Conservation (phyloP, 2,888 invertebrate genomes). For the Serrognathus titanus region DNA sequence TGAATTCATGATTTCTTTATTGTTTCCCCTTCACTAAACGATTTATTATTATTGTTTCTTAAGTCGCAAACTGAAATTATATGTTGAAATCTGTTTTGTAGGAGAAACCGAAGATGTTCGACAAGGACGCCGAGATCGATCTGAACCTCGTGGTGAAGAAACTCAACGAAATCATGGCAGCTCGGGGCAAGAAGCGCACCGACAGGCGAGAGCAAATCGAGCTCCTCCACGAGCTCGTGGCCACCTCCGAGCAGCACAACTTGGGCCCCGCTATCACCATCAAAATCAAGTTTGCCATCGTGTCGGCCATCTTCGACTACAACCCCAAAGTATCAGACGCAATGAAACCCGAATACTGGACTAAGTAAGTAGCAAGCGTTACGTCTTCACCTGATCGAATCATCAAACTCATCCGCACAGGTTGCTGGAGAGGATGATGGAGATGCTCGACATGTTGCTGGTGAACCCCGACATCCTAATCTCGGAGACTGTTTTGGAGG, state of each 20-base stretch:
- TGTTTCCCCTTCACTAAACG: no score
- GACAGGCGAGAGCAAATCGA: constrained; percentile 96
- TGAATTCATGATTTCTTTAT: no score
- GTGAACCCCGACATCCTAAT: constrained; percentile 71
- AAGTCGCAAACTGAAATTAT: no score
- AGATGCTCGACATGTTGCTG: constrained; percentile 75
- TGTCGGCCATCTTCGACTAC: constrained; percentile 95
- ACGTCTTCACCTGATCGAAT: no score
- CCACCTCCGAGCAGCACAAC: constrained; percentile 80
- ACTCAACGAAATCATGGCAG: constrained; percentile 87
- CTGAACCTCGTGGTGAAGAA: constrained; percentile 89
- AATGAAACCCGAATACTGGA: constrained; percentile 97
- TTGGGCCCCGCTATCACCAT: constrained; percentile 86
- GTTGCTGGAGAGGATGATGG: constrained; percentile 77
- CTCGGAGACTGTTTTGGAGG: constrained; percentile 84
- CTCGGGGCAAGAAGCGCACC: constrained; percentile 93
- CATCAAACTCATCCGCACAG: constrained; percentile 44
- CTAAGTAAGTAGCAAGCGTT: no score
- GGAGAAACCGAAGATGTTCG: constrained; percentile 97
- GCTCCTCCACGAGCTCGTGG: constrained; percentile 83
- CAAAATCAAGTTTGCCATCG: constrained; percentile 89
- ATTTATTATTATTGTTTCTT: no score
- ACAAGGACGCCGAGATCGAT: constrained; percentile 98
- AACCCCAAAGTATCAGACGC: constrained; percentile 96
- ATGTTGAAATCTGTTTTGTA: no score